Conservation (phyloP, 2,888 invertebrate genomes). For the Melinaea menophilus region DNA sequence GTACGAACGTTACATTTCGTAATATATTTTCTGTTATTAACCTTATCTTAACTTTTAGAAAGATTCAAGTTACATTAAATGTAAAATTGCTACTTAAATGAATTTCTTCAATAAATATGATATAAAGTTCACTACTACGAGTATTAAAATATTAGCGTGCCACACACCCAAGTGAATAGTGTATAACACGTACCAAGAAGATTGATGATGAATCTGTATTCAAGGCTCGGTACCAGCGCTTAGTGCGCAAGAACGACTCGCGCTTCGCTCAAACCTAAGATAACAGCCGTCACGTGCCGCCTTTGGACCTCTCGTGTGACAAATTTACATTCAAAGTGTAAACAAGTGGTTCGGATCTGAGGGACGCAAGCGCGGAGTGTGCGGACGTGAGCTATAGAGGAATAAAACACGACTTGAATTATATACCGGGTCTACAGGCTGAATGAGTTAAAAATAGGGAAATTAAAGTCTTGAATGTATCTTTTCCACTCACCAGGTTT, state of each 20-base stretch:
- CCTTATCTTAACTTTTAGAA: no score
- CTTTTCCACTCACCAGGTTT: no score
- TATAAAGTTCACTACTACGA: no score
- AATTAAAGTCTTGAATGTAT: not conserved
- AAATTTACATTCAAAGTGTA: conserved; percentile 33
- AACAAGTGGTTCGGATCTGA: conserved; percentile 33
- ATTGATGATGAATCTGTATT: conserved; percentile 5
- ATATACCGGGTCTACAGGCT: conserved; percentile 47
- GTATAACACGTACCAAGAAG: conserved; percentile 2
- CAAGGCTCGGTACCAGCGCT: conserved; percentile 24
- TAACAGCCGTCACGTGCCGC: no score
- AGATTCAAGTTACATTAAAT: no score
- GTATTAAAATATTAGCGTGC: not conserved
- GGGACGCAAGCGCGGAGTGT: conserved; percentile 50
- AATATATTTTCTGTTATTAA: no score
- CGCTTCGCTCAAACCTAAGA: no score
- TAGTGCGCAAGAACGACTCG: conserved; percentile 38
- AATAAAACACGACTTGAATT: conserved; percentile 51
- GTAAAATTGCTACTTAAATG: no score
- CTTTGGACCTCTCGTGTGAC: no score
- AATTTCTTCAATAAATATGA: no score
- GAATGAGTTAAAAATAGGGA: conserved; percentile 1
- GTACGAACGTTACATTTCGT: no score
- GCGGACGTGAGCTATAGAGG: conserved; percentile 40
- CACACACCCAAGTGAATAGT: not conserved